Conservation (phyloP, 2,113 vertebrate species). For the Phocoena sinus region DNA sequence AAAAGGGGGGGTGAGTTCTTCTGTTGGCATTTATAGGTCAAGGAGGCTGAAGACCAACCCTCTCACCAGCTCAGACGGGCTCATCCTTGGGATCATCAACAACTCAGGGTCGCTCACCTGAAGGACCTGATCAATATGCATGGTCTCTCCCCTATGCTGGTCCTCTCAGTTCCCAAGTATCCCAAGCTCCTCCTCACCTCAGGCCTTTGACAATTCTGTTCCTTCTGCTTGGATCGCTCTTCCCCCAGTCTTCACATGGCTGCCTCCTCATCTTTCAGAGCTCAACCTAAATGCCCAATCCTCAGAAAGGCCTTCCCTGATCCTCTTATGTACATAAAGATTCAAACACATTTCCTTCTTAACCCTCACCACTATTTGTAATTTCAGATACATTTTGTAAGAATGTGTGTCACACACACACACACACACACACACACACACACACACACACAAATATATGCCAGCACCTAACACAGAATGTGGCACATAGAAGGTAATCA, state of each 20-base stretch:
- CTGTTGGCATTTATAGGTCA: not conserved
- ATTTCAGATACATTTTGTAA: not conserved
- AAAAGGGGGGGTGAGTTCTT: not conserved
- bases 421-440: no score
- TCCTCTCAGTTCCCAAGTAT: not conserved
- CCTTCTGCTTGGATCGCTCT: not conserved
- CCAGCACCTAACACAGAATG: not conserved
- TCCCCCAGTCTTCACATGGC: not conserved
- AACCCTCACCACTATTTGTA: not conserved
- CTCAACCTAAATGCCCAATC: not conserved
- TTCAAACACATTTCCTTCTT: not conserved
- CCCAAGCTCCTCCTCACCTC: not conserved
- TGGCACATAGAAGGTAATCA: not conserved
- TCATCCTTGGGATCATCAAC: not conserved
- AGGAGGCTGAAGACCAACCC: not conserved
- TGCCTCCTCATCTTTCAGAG: not conserved
- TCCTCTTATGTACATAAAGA: not conserved
- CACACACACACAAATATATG: not conserved
- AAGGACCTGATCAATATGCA: not conserved
- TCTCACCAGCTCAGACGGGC: not conserved
- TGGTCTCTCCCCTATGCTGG: not conserved
- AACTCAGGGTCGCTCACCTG: not conserved
- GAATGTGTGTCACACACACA: not conserved
- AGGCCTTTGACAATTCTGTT: not conserved
- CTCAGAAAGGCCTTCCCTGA: not conserved